A percentile compares a stretch with the other conserved stretches of the same genome.
Evolutionary conservation across 2,113 vertebrate genomes (phyloP).

Genomic region (Hippoglossus stenolepis): DNA sequence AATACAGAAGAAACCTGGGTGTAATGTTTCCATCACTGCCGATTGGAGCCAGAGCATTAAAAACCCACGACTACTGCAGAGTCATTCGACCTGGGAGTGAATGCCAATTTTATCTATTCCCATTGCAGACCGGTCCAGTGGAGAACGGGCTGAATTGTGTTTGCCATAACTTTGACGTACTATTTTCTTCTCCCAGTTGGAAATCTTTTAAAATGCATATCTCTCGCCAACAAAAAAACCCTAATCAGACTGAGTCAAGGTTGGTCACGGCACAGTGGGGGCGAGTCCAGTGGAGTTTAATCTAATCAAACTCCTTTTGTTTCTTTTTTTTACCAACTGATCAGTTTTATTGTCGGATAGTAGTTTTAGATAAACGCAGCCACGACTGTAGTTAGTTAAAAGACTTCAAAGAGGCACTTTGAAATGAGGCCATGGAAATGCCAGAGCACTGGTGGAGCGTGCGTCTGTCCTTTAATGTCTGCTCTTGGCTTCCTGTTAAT

Average conservation of each 20-base stretch:
- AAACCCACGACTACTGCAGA: background rate
- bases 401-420: slow-evolving; percentile 71
- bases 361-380: slow-evolving; percentile 64
- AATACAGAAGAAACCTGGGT: background rate
- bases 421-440: slow-evolving; percentile 70
- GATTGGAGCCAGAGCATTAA: background rate
- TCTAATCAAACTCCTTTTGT: slow-evolving; percentile 12
- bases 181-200: slow-evolving; percentile 44
- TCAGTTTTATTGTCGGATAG: slow-evolving; percentile 41
- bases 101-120: background rate
- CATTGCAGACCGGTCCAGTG: background rate
- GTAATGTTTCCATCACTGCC: background rate
- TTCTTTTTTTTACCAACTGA: slow-evolving; percentile 21
- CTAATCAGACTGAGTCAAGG: slow-evolving; percentile 52
- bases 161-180: background rate
- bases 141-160: background rate
- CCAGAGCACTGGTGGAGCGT: slow-evolving; percentile 57
- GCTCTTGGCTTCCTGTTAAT: slow-evolving; percentile 75
- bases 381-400: slow-evolving; percentile 44
- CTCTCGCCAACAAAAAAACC: slow-evolving; percentile 25
- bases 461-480: slow-evolving; percentile 70
- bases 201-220: slow-evolving; percentile 39
- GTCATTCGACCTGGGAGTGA: background rate
- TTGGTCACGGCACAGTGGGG: slow-evolving; percentile 23
- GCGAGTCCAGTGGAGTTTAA: slow-evolving; percentile 32